Evolutionary conservation across 2,113 vertebrate genomes (phyloP).

Genomic region (Platysteira castanea): DNA sequence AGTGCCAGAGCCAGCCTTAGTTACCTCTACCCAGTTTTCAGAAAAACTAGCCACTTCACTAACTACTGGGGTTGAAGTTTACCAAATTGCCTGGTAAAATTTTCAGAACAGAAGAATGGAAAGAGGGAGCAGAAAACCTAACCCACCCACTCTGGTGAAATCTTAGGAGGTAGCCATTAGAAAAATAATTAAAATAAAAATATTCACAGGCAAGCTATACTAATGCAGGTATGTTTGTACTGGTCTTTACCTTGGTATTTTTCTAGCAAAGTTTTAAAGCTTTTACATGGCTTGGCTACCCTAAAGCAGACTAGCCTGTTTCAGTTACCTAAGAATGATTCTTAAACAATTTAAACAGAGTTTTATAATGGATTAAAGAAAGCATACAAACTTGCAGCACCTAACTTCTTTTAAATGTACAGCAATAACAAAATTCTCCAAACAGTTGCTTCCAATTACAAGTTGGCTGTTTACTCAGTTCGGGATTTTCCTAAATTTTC

Average conservation of each 20-base stretch:
- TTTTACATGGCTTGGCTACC: not conserved
- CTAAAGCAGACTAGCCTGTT: not conserved
- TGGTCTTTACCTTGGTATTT: not conserved
- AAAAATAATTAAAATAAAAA: not conserved
- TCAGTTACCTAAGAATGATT: not conserved
- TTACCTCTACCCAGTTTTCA: not conserved
- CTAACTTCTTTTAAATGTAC: not conserved
- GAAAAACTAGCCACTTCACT: not conserved
- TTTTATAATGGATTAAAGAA: not conserved
- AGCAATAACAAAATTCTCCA: not conserved
- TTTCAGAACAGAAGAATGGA: not conserved
- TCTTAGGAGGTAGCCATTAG: not conserved
- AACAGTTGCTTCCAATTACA: not conserved
- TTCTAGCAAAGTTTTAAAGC: not conserved
- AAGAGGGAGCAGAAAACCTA: not conserved
- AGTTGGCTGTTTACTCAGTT: not conserved
- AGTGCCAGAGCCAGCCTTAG: not conserved
- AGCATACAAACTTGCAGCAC: not conserved
- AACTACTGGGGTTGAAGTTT: not conserved
- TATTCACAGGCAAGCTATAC: not conserved
- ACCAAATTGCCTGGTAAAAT: not conserved
- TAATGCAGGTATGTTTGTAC: not conserved
- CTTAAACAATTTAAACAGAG: not conserved
- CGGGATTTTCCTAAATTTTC: not conserved
- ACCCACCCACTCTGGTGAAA: not conserved